Evolutionary conservation across 2,888 invertebrate species (phyloP).

Genomic region (Mactromeris polynyma): DNA sequence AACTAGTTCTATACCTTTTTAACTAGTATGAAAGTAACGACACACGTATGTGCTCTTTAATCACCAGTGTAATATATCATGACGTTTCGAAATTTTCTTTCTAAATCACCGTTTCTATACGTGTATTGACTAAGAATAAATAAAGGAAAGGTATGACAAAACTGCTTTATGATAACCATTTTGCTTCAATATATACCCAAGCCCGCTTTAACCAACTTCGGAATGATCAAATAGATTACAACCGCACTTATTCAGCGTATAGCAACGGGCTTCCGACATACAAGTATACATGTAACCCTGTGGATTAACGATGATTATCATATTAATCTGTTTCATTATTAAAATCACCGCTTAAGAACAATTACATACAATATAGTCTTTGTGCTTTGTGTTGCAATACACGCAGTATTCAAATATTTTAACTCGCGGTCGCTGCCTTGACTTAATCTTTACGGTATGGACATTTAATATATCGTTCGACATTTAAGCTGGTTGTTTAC

Average conservation of each 20-base stretch:
- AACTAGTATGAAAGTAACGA: too few relatives aligned
- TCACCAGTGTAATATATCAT: too few relatives aligned
- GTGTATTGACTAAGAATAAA: too few relatives aligned
- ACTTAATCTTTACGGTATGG: not conserved
- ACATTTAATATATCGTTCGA: not conserved
- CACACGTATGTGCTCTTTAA: too few relatives aligned
- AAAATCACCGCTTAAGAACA: constrained; percentile 37
- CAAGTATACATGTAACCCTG: not conserved
- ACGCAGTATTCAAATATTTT: not conserved
- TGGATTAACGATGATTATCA: constrained; percentile 35
- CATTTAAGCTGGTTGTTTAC: not conserved
- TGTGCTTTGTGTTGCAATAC: constrained; percentile 27
- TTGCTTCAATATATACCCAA: not conserved
- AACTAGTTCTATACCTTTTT: too few relatives aligned
- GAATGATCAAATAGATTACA: not conserved
- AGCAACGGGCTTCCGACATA: constrained; percentile 29
- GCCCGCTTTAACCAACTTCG: not conserved
- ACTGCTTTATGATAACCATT: not conserved
- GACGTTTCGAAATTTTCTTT: too few relatives aligned
- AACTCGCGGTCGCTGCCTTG: constrained; percentile 13
- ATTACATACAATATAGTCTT: constrained; percentile 29
- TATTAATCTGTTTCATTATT: constrained; percentile 38
- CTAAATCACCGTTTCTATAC: too few relatives aligned
- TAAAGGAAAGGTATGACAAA: not conserved
- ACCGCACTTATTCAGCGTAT: not conserved